A percentile compares a stretch with the other conserved stretches of the same genome.
Evolutionary conservation across 2,797 vertebrate genomes (phyloP).

Genomic region (Eulemur coronatus): DNA sequence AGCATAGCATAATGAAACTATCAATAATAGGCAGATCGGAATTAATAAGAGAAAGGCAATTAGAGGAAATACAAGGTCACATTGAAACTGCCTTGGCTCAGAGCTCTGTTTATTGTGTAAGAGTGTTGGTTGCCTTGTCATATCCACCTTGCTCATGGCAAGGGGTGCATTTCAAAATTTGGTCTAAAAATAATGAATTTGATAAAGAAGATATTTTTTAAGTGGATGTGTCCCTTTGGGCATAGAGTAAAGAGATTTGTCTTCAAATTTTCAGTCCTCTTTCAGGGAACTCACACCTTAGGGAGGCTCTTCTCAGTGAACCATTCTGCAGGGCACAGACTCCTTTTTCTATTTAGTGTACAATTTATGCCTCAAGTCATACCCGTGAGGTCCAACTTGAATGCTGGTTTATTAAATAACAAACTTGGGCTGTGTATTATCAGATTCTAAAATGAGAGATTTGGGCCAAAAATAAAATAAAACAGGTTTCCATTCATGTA

Average conservation of each 20-base stretch:
- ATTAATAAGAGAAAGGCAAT: slow-evolving; percentile 83
- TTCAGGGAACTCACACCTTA: neutral
- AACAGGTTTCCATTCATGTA: neutral
- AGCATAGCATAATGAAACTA: slow-evolving; percentile 83
- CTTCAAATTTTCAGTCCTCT: neutral
- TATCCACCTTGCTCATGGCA: slow-evolving; percentile 53
- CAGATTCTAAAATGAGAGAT: neutral
- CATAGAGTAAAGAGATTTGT: neutral
- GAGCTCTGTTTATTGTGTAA: slow-evolving; percentile 41
- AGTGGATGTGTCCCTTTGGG: neutral
- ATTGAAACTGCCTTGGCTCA: slow-evolving; percentile 70
- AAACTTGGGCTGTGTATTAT: neutral
- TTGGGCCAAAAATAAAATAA: neutral
- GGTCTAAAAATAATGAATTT: neutral
- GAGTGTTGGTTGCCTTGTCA: neutral
- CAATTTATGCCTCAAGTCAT: neutral
- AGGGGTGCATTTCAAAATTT: slow-evolving; percentile 42
- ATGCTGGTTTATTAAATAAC: neutral
- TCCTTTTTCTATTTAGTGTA: neutral
- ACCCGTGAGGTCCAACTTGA: neutral
- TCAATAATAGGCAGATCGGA: slow-evolving; percentile 84
- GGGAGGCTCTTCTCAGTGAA: neutral
- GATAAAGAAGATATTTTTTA: neutral
- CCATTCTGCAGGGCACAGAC: neutral
- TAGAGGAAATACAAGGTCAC: slow-evolving; percentile 81